These are phyloP conservation scores for Trichoplusia ni DNA, from an alignment of 1,140 invertebrate species.

Conservation along the genomic window DNA sequence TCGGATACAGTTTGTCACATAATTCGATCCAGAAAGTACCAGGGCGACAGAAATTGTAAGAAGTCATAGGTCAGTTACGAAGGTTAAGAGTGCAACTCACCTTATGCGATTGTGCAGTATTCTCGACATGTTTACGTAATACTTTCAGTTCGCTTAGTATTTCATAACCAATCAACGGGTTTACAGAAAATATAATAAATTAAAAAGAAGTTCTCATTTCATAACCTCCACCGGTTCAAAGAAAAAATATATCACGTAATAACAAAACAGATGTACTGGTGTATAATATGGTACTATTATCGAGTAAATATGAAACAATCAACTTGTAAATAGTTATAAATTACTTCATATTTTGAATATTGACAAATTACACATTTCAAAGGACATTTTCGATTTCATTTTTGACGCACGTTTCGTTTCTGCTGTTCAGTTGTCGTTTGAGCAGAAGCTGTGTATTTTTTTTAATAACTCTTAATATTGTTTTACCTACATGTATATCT, in stretches of 20 bases:
- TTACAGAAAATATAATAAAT: slow-evolving; percentile 39
- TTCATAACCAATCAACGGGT: slow-evolving; percentile 53
- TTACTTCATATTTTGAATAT: slow-evolving; percentile 75
- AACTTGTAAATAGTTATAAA: slow-evolving; percentile 69
- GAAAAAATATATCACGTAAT: slow-evolving; percentile 51
- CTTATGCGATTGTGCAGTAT: slow-evolving; percentile 75
- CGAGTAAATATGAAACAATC: slow-evolving; percentile 72
- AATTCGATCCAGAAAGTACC: too few relatives aligned
- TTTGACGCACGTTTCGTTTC: slow-evolving; percentile 34
- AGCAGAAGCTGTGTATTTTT: not conserved
- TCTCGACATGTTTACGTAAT: slow-evolving; percentile 71
- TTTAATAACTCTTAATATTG: not conserved
- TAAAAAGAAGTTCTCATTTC: slow-evolving; percentile 52
- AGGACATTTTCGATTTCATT: slow-evolving; percentile 57
- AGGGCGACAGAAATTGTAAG: not conserved
- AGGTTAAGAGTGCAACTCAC: slow-evolving; percentile 42
- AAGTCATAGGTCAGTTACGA: slow-evolving; percentile 19
- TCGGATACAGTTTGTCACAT: too few relatives aligned
- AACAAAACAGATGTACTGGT: slow-evolving; percentile 42
- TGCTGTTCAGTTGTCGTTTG: not conserved
- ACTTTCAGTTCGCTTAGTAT: slow-evolving; percentile 42
- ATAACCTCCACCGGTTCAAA: slow-evolving; percentile 70
- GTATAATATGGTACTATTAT: slow-evolving; percentile 54
- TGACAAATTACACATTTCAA: slow-evolving; percentile 61
- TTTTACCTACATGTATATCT: not conserved